Conservation (phyloP, 2,888 invertebrate genomes). For the Pseudococcus viburni region DNA sequence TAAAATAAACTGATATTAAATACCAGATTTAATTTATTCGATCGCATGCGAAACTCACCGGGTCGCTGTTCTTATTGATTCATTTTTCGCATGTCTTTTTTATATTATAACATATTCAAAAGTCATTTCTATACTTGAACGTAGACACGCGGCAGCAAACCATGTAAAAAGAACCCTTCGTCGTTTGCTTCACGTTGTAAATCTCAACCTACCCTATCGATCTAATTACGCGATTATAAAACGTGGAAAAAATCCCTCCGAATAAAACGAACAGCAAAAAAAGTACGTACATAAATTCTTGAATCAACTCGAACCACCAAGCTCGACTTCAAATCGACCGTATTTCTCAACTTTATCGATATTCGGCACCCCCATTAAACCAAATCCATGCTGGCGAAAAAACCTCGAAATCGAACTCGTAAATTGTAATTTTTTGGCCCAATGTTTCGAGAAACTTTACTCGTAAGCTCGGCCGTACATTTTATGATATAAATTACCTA, state of each 20-base stretch:
- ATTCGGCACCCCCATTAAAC: neutral
- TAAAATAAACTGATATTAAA: conserved; percentile 11
- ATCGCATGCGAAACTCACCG: conserved; percentile 5
- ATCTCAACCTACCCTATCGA: neutral
- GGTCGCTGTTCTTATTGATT: conserved; percentile 25
- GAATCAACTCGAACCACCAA: conserved; percentile 5
- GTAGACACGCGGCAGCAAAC: neutral
- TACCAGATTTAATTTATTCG: conserved; percentile 18
- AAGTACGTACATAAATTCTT: no score
- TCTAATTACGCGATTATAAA: neutral
- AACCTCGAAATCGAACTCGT: conserved; percentile 19
- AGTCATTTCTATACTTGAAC: neutral
- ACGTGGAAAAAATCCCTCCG: neutral
- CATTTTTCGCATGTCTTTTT: conserved; percentile 43
- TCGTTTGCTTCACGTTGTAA: neutral
- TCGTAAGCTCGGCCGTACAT: neutral
- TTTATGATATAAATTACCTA: conserved; percentile 33
- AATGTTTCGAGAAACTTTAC: conserved; percentile 22
- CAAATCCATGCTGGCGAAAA: neutral
- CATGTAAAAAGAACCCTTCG: neutral
- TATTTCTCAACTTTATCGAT: conserved; percentile 6
- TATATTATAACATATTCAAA: neutral
- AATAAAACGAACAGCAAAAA: neutral
- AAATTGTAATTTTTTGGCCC: neutral
- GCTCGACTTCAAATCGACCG: neutral